Conservation (phyloP, 2,888 invertebrate species). For the Papilio demoleus region DNA sequence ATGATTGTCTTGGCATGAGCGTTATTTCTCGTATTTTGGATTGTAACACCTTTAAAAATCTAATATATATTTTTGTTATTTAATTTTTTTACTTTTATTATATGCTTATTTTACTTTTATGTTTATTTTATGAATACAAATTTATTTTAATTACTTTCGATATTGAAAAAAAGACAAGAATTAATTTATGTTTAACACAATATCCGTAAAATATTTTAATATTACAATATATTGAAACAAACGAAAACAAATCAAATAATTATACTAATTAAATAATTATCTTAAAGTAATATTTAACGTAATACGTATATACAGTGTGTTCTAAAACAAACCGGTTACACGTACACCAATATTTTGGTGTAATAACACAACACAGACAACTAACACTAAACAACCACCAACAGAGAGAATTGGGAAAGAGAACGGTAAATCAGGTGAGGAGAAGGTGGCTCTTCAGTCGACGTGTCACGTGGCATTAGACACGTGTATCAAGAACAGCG, state of each 20-base stretch:
- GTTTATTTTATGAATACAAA: constrained; percentile 40
- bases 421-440: constrained; percentile 81
- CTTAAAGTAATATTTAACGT: too few species aligned
- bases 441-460: constrained; percentile 87
- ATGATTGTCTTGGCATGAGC: constrained; percentile 69
- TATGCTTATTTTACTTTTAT: constrained; percentile 38
- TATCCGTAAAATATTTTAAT: too few species aligned
- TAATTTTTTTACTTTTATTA: constrained; percentile 38
- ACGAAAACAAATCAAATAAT: too few species aligned
- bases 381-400: constrained; percentile 66
- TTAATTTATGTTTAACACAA: background rate
- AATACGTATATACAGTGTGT: too few species aligned
- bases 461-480: constrained; percentile 94
- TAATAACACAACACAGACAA: constrained; percentile 45
- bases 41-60: constrained; percentile 41
- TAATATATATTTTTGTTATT: constrained; percentile 41
- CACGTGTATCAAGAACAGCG: constrained; percentile 91
- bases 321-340: constrained; percentile 34
- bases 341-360: constrained; percentile 36
- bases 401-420: constrained; percentile 82
- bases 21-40: constrained; percentile 50
- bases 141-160: background rate
- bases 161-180: background rate
- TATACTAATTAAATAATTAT: too few species aligned
- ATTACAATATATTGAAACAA: too few species aligned